These are phyloP conservation scores for Lepetodrilus schrolli DNA, from an alignment of 2,888 invertebrate species.

Conservation along the genomic window DNA sequence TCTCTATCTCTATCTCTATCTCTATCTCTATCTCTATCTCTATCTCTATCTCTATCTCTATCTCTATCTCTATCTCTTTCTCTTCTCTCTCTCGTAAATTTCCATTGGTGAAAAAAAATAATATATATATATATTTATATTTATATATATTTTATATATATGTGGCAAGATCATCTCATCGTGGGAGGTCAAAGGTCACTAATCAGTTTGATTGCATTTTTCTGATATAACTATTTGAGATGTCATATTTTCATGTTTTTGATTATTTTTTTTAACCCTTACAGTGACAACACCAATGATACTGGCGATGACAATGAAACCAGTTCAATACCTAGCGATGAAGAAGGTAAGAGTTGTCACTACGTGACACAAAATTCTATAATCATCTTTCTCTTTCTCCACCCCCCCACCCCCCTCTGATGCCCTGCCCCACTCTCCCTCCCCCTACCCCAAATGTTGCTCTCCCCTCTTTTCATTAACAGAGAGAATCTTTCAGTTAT, in stretches of 20 bases:
- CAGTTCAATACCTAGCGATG: conserved; percentile 79
- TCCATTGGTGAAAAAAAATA: no score
- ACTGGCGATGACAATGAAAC: conserved; percentile 82
- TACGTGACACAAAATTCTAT: no score
- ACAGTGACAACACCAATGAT: conserved; percentile 78
- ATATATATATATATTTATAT: no score
- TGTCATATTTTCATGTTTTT: no score
- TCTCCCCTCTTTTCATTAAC: no score
- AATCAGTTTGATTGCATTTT: conserved; percentile 71
- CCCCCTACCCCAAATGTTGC: no score
- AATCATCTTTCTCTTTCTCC: no score
- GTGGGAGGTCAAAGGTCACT: background rate
- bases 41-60: conserved; percentile 10
- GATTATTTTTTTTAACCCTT: conserved; percentile 32
- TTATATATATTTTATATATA: no score
- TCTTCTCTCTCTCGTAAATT: conserved; percentile 1
- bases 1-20: background rate
- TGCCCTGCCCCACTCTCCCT: no score
- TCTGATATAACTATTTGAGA: background rate
- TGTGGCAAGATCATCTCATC: background rate
- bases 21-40: conserved; percentile 18
- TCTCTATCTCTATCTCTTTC: conserved; percentile 18
- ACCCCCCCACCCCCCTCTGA: no score
- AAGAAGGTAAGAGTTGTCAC: conserved; percentile 83
- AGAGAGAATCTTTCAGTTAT: no score